Conservation (phyloP, 92 coral and sea anemone genomes). For the Zoanthus gigantus region DNA sequence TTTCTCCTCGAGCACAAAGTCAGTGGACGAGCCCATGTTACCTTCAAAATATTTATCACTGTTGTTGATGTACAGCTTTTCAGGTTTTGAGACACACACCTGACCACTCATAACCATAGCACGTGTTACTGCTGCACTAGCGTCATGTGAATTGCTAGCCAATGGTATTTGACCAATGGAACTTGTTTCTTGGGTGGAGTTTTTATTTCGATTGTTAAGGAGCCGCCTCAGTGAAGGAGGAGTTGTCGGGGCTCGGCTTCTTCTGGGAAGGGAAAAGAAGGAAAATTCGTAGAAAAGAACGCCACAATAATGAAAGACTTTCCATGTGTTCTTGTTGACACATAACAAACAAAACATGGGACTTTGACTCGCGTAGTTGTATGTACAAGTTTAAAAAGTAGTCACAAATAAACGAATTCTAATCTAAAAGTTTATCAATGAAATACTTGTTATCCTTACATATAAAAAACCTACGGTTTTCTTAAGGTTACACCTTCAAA, state of each 20-base stretch:
- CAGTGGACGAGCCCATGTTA: background rate
- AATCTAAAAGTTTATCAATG: too few species aligned
- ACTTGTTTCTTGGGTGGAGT: background rate
- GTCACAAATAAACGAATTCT: too few species aligned
- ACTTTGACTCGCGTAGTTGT: too few species aligned
- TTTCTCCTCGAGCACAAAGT: constrained; percentile 44
- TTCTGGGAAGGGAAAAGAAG: constrained; percentile 1
- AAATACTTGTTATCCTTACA: too few species aligned
- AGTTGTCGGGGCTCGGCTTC: constrained; percentile 59
- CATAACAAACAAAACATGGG: too few species aligned
- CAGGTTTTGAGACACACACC: constrained; percentile 34
- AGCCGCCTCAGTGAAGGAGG: constrained; percentile 75
- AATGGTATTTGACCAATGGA: background rate
- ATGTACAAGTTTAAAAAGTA: too few species aligned
- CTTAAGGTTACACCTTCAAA: too few species aligned
- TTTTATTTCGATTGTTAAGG: constrained; percentile 22
- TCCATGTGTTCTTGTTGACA: too few species aligned
- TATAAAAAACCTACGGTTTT: too few species aligned
- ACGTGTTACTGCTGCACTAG: background rate
- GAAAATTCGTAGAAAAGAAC: background rate
- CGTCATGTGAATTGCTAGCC: constrained; percentile 19
- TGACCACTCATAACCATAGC: constrained; percentile 26
- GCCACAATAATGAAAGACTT: too few species aligned
- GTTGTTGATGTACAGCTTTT: constrained; percentile 6
- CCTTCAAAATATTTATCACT: background rate